Evolutionary conservation across 2,797 vertebrate genomes (phyloP).

Genomic region (Macropus fuliginosus): DNA sequence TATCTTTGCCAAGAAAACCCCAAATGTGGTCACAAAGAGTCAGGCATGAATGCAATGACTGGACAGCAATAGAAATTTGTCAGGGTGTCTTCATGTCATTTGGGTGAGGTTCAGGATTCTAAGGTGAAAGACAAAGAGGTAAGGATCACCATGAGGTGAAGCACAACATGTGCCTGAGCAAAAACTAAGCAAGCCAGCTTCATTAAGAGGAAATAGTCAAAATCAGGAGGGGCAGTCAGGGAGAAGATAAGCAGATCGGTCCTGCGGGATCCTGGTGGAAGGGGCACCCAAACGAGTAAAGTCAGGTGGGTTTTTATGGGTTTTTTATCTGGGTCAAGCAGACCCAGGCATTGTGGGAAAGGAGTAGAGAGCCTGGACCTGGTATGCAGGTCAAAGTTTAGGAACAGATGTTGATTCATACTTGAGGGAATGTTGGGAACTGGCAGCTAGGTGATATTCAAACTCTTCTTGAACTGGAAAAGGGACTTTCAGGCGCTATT

Average conservation of each 20-base stretch:
- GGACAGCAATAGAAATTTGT: neutral
- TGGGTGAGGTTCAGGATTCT: neutral
- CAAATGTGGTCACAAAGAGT: neutral
- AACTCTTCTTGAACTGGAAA: neutral
- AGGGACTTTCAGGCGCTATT: neutral
- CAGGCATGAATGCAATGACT: neutral
- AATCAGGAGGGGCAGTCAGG: neutral
- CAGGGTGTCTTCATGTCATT: neutral
- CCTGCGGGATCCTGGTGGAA: neutral
- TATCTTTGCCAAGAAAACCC: neutral
- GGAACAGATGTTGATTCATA: neutral
- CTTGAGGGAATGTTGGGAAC: neutral
- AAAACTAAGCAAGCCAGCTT: neutral
- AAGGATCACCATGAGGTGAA: neutral
- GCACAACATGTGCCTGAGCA: neutral
- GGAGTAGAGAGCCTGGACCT: neutral
- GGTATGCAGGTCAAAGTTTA: neutral
- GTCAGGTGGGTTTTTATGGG: neutral
- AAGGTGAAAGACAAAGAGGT: neutral
- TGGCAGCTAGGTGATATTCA: neutral
- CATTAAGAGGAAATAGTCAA: neutral
- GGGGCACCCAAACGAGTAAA: neutral
- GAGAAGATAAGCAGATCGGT: neutral
- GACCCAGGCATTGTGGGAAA: neutral
- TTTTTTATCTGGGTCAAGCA: neutral